Evolutionary conservation across 2,113 vertebrate genomes (phyloP).

Genomic region (Saccopteryx leptura): DNA sequence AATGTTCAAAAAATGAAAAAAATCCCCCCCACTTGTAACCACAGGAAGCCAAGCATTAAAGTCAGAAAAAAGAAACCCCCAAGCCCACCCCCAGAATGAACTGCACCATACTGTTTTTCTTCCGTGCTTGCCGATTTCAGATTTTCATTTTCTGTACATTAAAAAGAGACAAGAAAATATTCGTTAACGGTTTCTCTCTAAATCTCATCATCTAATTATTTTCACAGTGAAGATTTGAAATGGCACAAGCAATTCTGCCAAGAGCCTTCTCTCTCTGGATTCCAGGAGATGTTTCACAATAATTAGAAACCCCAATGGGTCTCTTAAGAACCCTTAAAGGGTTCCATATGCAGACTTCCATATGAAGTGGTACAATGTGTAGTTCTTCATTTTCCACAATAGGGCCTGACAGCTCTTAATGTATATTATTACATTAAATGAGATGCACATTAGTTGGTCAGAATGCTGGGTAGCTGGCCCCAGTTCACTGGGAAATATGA

Average conservation of each 20-base stretch:
- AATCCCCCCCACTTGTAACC: conserved; percentile 88
- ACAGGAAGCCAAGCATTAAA: conserved; percentile 91
- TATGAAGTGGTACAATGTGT: conserved; percentile 84
- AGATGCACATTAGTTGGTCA: conserved; percentile 88
- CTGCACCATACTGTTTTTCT: conserved; percentile 85
- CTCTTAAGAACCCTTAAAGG: conserved; percentile 91
- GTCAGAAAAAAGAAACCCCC: conserved; percentile 71
- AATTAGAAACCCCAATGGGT: conserved; percentile 91
- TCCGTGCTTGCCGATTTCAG: conserved; percentile 86
- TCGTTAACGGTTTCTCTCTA: conserved; percentile 90
- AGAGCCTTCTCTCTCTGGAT: conserved; percentile 78
- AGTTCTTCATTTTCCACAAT: conserved; percentile 88
- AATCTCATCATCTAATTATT: conserved; percentile 93
- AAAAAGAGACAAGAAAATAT: conserved; percentile 88
- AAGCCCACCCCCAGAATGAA: conserved; percentile 75
- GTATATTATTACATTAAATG: conserved; percentile 89
- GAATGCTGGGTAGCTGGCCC: conserved; percentile 75
- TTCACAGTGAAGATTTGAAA: conserved; percentile 91
- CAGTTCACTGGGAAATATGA: conserved; percentile 71
- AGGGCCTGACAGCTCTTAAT: conserved; percentile 88
- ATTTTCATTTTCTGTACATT: conserved; percentile 88
- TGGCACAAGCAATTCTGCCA: conserved; percentile 89
- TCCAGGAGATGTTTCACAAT: conserved; percentile 91
- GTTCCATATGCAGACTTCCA: conserved; percentile 91
- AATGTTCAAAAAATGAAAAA: conserved; percentile 89